A percentile compares a stretch with the other conserved stretches of the same genome.
Conservation (phyloP, 2,113 vertebrate species). For the Pica pica region DNA sequence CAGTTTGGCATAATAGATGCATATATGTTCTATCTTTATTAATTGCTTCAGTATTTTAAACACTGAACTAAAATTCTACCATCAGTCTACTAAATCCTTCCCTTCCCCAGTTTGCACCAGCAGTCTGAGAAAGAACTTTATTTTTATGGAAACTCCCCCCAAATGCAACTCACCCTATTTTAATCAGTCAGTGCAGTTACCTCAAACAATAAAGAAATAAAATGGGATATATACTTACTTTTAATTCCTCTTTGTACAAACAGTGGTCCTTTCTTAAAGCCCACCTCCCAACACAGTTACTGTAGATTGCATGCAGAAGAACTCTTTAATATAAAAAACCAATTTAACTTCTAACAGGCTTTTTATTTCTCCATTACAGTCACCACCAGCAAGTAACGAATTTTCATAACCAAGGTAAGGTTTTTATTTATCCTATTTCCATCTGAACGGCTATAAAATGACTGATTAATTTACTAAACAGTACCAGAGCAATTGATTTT, state of each 20-base stretch:
- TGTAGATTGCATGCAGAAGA: not conserved
- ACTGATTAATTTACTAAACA: not conserved
- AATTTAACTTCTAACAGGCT: not conserved
- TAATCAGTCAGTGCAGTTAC: not conserved
- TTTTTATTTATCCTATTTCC: not conserved
- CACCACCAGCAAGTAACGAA: not conserved
- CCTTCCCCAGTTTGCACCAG: not conserved
- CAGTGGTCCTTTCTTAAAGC: not conserved
- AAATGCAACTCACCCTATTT: not conserved
- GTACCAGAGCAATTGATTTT: not conserved
- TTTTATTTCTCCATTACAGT: not conserved
- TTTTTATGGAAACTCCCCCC: fast-evolving
- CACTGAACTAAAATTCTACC: not conserved
- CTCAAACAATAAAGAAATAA: not conserved
- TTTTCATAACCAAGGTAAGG: not conserved
- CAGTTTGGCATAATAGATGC: not conserved
- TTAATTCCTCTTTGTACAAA: not conserved
- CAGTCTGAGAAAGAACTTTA: not conserved
- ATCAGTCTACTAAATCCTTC: not conserved
- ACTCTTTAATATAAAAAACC: not conserved
- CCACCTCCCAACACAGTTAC: not conserved
- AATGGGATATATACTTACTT: not conserved
- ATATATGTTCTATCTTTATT: not conserved
- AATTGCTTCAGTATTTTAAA: not conserved
- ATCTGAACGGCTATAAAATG: not conserved